Evolutionary conservation across 2,113 vertebrate species (phyloP).

Genomic region (Rhinolophus sinicus): DNA sequence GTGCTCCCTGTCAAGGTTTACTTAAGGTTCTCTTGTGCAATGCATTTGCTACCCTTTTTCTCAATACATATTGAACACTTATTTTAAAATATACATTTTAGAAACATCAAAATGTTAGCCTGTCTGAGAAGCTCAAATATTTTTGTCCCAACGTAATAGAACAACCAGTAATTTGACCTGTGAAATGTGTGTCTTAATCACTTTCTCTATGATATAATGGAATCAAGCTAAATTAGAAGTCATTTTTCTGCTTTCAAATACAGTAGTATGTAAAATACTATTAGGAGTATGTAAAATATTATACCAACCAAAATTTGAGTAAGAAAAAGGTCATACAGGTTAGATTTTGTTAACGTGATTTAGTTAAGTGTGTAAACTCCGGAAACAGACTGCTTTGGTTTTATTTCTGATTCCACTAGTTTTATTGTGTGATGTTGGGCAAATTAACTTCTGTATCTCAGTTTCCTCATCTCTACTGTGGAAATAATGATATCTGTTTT

Average conservation of each 20-base stretch:
- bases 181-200: background rate
- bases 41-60: background rate
- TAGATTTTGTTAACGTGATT: background rate
- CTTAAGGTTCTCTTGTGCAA: background rate
- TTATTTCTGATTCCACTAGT: background rate
- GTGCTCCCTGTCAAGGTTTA: background rate
- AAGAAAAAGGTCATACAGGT: background rate
- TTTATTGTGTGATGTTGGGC: background rate
- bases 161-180: background rate
- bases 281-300: background rate
- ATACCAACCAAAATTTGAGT: background rate
- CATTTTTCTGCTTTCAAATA: background rate
- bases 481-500: background rate
- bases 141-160: background rate
- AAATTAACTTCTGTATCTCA: background rate
- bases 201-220: background rate
- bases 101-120: background rate
- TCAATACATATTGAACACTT: background rate
- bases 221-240: background rate
- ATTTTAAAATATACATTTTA: background rate
- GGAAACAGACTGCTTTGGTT: background rate
- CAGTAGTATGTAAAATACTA: background rate
- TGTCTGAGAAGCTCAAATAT: background rate
- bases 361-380: background rate
- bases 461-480: background rate